Evolutionary conservation across 2,113 vertebrate species (phyloP).

Genomic region (Odocoileus virginianus): DNA sequence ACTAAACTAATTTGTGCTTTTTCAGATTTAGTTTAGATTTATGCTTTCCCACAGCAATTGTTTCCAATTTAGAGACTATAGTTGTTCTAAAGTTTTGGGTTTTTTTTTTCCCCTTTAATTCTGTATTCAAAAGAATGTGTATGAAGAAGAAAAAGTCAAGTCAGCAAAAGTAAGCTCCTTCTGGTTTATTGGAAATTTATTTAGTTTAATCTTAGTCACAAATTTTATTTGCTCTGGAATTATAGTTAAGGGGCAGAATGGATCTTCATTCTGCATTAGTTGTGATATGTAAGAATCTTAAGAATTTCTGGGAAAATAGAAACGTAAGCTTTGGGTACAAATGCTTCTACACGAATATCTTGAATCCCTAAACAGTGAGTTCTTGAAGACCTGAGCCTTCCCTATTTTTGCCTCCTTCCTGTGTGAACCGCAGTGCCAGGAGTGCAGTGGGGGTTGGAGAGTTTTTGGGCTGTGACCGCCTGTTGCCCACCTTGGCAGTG

Average conservation of each 20-base stretch:
- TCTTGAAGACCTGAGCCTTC: neutral
- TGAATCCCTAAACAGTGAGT: neutral
- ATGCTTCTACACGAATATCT: neutral
- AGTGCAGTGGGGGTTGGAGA: neutral
- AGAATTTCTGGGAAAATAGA: constrained; percentile 40
- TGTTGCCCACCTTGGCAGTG: neutral
- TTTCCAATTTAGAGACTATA: constrained; percentile 78
- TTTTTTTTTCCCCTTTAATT: constrained; percentile 53
- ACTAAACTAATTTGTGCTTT: constrained; percentile 80
- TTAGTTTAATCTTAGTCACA: constrained; percentile 44
- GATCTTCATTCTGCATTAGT: constrained; percentile 13
- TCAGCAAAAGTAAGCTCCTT: constrained; percentile 57
- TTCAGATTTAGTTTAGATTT: constrained; percentile 78
- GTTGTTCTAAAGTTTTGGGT: constrained; percentile 69
- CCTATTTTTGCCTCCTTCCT: neutral
- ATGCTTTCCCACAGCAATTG: constrained; percentile 75
- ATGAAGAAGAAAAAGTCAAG: constrained; percentile 57
- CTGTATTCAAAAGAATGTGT: constrained; percentile 72
- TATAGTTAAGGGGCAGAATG: constrained; percentile 3
- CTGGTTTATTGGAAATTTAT: constrained; percentile 27
- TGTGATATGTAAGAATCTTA: neutral
- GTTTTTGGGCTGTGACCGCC: neutral
- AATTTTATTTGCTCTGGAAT: constrained; percentile 33
- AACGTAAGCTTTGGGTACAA: constrained; percentile 19
- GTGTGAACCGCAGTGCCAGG: neutral